Evolutionary conservation across 2,888 invertebrate species (phyloP).

Genomic region (Amiota minor): DNA sequence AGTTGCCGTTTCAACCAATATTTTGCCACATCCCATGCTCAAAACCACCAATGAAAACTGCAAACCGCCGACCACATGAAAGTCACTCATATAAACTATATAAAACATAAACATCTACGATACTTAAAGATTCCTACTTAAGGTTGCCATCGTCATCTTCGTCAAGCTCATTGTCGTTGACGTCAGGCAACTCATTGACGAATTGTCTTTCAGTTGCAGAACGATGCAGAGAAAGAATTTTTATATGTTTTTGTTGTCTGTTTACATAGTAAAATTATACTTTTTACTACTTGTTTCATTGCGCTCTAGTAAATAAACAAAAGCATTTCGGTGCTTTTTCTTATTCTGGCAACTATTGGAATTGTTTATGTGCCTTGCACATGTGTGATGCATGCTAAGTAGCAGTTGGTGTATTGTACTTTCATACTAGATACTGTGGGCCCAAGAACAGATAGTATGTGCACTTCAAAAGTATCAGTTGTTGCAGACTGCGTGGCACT

Average conservation of each 20-base stretch:
- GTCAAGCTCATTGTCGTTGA: conserved; percentile 10
- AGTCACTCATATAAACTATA: conserved; percentile 44
- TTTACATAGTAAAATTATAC: conserved; percentile 67
- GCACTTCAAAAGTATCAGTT: conserved; percentile 11
- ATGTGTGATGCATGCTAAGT: conserved; percentile 33
- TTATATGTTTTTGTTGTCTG: conserved; percentile 43
- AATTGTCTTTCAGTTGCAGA: conserved; percentile 50
- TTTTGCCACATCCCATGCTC: conserved; percentile 53
- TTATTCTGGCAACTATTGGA: conserved; percentile 1
- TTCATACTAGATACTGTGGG: too few relatives aligned
- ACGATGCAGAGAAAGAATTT: not conserved
- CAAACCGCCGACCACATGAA: conserved; percentile 57
- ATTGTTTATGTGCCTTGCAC: conserved; percentile 32
- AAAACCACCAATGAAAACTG: conserved; percentile 1
- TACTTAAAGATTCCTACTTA: conserved; percentile 60
- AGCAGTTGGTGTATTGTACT: not conserved
- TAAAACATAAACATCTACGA: conserved; percentile 62
- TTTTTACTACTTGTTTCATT: conserved; percentile 67
- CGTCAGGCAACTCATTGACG: conserved; percentile 18
- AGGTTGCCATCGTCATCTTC: not conserved
- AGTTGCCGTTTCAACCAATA: conserved; percentile 44
- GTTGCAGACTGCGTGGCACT: conserved; percentile 60
- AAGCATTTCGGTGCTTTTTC: conserved; percentile 28
- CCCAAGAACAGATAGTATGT: not conserved
- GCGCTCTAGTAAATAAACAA: conserved; percentile 66